A percentile compares a stretch with the other conserved stretches of the same genome.
Evolutionary conservation across 2,797 vertebrate species (phyloP).

Genomic region (Chrysolophus pictus): DNA sequence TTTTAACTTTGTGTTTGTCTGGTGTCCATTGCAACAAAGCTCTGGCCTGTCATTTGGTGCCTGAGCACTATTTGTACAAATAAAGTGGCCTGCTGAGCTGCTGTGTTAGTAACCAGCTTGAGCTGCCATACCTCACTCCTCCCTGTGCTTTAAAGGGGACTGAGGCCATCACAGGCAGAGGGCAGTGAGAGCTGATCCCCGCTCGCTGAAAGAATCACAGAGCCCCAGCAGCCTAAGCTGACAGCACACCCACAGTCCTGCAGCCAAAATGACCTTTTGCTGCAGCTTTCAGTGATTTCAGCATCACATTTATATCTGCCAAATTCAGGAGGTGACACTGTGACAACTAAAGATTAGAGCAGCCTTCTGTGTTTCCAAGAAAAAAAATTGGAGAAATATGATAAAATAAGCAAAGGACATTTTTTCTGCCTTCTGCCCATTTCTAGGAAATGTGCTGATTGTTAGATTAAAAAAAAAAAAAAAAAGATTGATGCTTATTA

Average conservation of each 20-base stretch:
- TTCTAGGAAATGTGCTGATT: neutral
- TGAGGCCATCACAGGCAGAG: neutral
- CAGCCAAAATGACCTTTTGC: neutral
- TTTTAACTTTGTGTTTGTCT: neutral
- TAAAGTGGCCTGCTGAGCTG: neutral
- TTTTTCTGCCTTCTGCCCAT: neutral
- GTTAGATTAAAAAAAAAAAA: neutral
- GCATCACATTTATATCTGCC: accelerated
- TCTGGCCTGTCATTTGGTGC: neutral
- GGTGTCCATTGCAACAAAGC: neutral
- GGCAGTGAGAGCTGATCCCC: neutral
- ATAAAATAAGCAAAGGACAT: neutral
- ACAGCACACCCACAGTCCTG: neutral
- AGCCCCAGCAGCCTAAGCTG: neutral
- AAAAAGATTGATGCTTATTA: neutral
- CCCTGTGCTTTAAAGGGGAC: neutral
- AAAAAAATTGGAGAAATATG: neutral
- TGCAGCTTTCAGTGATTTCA: too few relatives aligned
- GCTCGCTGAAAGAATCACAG: neutral
- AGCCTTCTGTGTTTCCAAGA: neutral
- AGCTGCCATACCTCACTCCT: neutral
- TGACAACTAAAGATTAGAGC: neutral
- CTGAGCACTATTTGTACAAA: neutral
- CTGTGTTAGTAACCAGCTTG: accelerated
- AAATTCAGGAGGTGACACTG: accelerated